Percentiles rank a stretch among this genome's conserved stretches.
phyloP scores from a whole-genome alignment of 2,797 vertebrate genomes.

The Melanotaenia boesemani region DNA sequence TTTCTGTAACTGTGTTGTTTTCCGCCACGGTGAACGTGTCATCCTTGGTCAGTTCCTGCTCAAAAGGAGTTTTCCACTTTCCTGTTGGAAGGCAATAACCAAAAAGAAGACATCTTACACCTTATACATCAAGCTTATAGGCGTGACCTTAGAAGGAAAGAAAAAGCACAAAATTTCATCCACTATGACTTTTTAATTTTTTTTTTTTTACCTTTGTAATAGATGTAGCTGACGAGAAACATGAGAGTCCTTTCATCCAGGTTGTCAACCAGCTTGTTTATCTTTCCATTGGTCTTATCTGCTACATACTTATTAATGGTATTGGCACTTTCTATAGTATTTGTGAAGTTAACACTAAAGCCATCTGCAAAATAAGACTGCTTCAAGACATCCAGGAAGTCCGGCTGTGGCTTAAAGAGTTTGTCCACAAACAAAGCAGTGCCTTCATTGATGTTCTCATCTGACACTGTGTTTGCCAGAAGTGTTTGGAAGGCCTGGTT shows the following conservation, averaged over 20 bases:
- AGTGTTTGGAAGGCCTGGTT: constrained; percentile 84
- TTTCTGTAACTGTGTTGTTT: constrained; percentile 58
- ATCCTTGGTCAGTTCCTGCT: constrained; percentile 39
- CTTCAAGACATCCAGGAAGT: constrained; percentile 83
- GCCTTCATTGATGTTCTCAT: constrained; percentile 76
- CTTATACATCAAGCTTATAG: background rate
- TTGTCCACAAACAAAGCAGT: constrained; percentile 85
- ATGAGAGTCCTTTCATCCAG: constrained; percentile 84
- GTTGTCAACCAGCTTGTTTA: constrained; percentile 81
- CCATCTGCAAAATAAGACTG: constrained; percentile 84
- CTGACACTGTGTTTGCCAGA: constrained; percentile 63
- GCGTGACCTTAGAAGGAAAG: background rate
- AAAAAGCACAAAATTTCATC: background rate
- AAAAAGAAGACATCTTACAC: constrained; percentile 2
- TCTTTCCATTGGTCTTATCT: constrained; percentile 89
- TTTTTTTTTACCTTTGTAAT: constrained; percentile 85
- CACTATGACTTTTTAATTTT: constrained; percentile 42
- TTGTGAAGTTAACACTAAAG: constrained; percentile 84
- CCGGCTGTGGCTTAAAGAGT: constrained; percentile 71
- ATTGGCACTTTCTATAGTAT: constrained; percentile 63
- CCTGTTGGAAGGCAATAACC: constrained; percentile 62
- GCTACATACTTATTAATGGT: constrained; percentile 88
- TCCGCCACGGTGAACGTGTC: constrained; percentile 70
- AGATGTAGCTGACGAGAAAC: constrained; percentile 89
- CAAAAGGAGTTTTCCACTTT: constrained; percentile 77